Base-by-base conservation (phyloP, 1,140 invertebrate species). In the Mycetomoellerius zeteki region DNA sequence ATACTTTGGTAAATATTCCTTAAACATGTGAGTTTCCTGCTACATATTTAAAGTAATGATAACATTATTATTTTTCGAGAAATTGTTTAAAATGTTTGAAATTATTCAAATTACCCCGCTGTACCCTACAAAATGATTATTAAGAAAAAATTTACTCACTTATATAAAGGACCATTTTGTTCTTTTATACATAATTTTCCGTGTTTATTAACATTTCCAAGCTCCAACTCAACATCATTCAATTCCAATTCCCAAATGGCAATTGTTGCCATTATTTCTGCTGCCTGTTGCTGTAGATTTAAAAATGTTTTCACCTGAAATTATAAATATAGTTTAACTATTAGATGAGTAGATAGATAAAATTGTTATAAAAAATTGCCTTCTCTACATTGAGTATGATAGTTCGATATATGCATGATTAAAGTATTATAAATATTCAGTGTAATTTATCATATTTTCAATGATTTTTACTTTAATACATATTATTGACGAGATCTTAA, bases 301-400 rank as follows among this genome's bases (percentile, higher is more conserved):
- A 85, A 21, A 47, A 85, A 85, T 3, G 16, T 30, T 27, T 30
- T 65, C 2, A 85, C 58, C 82, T 85, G 30, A 84, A 73, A 84
- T 37, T 8, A 8, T 19, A 12, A 10, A 80, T 50, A 64, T n/a
- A 64, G 47, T 37, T 65, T 64, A 76, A 43, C 16, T 16, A 47
- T 19, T 2, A 21, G 64, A 21, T 19, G 16, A 75, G 2, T 16
- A 27, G 2, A 43, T 19, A 19, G 2, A 54, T 54, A 76, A 33
- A 73, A n/a, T 10, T 54, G 0, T 3, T 1, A 30, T 30, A 16
- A 52, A 71, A 19, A 62, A 16, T 27, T 43, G 37, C 0, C 2
- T 43, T 50, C 47, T 14, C 14, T 50, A 16, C 5, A 43, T 50
- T 50, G 14, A 50, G 14, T 16, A 50, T 16, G 3, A 50, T 3